A percentile compares a stretch with the other conserved stretches of the same genome.
These are phyloP conservation scores for Eupristina koningsbergeri DNA, from an alignment of 1,140 invertebrate species.

Conservation along the genomic window DNA sequence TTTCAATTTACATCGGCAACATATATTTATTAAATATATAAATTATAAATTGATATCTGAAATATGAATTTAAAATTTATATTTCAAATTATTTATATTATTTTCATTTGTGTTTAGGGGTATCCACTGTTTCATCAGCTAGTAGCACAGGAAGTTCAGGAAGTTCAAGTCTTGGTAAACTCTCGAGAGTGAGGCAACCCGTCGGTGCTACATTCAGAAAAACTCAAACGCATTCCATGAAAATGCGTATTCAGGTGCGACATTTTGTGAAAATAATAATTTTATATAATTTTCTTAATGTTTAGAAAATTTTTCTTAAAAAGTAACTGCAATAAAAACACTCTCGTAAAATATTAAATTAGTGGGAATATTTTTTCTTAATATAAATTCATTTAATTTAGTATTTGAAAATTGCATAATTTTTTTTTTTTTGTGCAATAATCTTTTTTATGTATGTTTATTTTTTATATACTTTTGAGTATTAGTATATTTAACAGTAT, in stretches of 20 bases:
- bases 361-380: too few species aligned
- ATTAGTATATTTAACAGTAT: too few species aligned
- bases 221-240: slow-evolving; percentile 82
- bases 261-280: neutral
- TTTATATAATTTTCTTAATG: neutral
- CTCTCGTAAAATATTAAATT: too few species aligned
- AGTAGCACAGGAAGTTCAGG: slow-evolving; percentile 59
- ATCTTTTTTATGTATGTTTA: too few species aligned
- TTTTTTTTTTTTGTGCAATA: too few species aligned
- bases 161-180: slow-evolving; percentile 65
- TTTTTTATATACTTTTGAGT: too few species aligned
- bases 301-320: too few species aligned
- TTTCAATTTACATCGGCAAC: too few species aligned
- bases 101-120: slow-evolving; percentile 71
- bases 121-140: slow-evolving; percentile 78
- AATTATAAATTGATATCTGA: too few species aligned
- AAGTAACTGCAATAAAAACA: too few species aligned
- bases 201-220: slow-evolving; percentile 77
- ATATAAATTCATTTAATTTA: too few species aligned
- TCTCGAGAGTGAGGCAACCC: slow-evolving; percentile 78
- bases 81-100: neutral
- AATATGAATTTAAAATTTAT: neutral
- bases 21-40: neutral
- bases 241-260: slow-evolving; percentile 74
- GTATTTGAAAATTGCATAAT: too few species aligned